These are phyloP conservation scores for Didymodactylos carnosus DNA, from an alignment of 2,888 invertebrate species.

Conservation along the genomic window DNA sequence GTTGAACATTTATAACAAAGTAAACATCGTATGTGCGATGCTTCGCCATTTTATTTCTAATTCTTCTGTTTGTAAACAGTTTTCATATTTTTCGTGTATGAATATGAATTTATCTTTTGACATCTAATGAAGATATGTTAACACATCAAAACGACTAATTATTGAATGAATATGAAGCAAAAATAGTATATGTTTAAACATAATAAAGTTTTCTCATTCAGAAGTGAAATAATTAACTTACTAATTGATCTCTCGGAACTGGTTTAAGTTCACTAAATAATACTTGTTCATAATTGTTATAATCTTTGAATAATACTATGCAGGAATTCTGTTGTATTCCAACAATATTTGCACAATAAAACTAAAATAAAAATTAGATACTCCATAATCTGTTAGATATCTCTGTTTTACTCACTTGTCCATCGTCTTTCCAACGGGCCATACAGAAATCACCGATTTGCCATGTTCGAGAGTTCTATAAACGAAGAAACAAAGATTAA, in stretches of 20 bases:
- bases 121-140: too few species aligned
- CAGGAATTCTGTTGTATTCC: not conserved
- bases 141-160: too few species aligned
- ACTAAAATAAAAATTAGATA: not conserved
- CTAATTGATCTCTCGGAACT: not conserved
- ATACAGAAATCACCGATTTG: not conserved
- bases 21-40: too few species aligned
- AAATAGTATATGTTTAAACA: too few species aligned
- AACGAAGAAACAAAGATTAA: not conserved
- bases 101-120: too few species aligned
- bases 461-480: not conserved
- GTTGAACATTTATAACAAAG: too few species aligned
- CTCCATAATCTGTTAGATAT: not conserved
- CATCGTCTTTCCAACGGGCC: not conserved
- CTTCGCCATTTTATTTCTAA: too few species aligned
- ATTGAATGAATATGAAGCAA: too few species aligned
- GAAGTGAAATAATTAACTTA: not conserved
- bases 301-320: not conserved
- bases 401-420: not conserved
- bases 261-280: not conserved
- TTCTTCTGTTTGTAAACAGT: too few species aligned
- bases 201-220: too few species aligned
- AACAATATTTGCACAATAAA: not conserved
- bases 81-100: too few species aligned
- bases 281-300: not conserved